phyloP scores from a whole-genome alignment of 2,888 invertebrate genomes.

The Troglohyphantes excavatus region DNA sequence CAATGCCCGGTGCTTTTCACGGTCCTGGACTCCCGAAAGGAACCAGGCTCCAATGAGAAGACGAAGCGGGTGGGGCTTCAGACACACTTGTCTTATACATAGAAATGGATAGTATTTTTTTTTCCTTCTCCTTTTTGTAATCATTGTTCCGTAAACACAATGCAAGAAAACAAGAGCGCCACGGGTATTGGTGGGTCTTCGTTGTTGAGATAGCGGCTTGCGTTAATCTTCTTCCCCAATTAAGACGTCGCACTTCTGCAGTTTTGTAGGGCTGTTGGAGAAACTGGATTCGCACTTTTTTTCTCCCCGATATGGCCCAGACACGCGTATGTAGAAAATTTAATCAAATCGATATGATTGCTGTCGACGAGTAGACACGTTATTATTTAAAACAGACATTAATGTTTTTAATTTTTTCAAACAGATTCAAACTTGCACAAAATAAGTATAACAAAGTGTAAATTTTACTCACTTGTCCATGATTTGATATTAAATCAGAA shows the following conservation, averaged over 20 bases:
- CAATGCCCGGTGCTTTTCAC: conserved; percentile 39
- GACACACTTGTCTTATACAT: conserved; percentile 26
- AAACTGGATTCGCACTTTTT: too few relatives aligned
- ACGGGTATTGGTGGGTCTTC: neutral
- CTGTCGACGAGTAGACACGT: too few relatives aligned
- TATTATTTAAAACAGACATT: too few relatives aligned
- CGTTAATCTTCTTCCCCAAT: neutral
- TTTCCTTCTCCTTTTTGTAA: neutral
- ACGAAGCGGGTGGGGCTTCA: conserved; percentile 56
- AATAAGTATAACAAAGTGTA: too few relatives aligned
- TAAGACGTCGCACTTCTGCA: neutral
- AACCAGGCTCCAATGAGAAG: conserved; percentile 75
- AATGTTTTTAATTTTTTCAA: too few relatives aligned
- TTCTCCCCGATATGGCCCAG: too few relatives aligned
- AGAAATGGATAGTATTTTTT: conserved; percentile 11
- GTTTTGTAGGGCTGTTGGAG: neutral
- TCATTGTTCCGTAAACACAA: conserved; percentile 43
- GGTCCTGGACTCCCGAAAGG: conserved; percentile 52
- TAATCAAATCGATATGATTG: too few relatives aligned
- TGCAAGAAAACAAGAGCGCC: conserved; percentile 28
- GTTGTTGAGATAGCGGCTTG: conserved; percentile 34
- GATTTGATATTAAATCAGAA: too few relatives aligned
- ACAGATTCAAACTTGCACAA: too few relatives aligned
- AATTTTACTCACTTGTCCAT: too few relatives aligned
- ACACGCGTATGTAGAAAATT: too few relatives aligned